phyloP scores from a whole-genome alignment of 64 coral and sea anemone species.

The Montipora sp. region DNA sequence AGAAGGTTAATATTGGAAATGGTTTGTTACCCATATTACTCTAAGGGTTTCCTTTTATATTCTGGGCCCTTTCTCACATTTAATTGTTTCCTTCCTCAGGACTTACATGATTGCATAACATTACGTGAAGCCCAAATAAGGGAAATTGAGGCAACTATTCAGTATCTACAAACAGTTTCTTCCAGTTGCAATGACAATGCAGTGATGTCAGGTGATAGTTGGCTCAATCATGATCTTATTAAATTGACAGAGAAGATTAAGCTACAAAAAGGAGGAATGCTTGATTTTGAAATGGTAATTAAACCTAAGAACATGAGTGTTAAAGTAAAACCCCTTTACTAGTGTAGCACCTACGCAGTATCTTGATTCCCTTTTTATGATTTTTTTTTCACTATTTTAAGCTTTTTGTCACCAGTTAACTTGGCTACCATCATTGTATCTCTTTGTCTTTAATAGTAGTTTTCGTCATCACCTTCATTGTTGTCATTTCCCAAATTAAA shows the following conservation, averaged over 20 bases:
- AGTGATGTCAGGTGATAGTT: neutral
- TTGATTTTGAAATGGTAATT: constrained; percentile 59
- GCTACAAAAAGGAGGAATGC: neutral
- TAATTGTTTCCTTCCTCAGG: constrained; percentile 3
- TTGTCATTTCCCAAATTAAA: too few species aligned
- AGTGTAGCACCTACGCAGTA: too few species aligned
- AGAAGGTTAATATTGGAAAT: constrained; percentile 17
- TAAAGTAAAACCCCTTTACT: too few species aligned
- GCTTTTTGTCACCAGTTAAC: too few species aligned
- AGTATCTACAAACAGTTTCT: constrained; percentile 19
- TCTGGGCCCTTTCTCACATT: neutral
- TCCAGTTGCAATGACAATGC: neutral
- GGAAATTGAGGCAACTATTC: constrained; percentile 44
- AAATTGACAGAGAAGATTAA: constrained; percentile 18
- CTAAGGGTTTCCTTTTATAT: too few species aligned
- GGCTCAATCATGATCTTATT: constrained; percentile 35
- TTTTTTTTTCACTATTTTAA: too few species aligned
- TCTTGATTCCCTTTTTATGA: too few species aligned
- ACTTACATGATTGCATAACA: constrained; percentile 34
- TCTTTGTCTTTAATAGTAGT: too few species aligned
- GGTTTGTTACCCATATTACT: too few species aligned
- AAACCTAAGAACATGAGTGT: neutral
- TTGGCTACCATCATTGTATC: too few species aligned
- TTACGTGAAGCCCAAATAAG: constrained; percentile 31
- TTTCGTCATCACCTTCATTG: too few species aligned